These are phyloP conservation scores for Parthenolecanium corni DNA, from an alignment of 2,888 invertebrate species.

Conservation along the genomic window DNA sequence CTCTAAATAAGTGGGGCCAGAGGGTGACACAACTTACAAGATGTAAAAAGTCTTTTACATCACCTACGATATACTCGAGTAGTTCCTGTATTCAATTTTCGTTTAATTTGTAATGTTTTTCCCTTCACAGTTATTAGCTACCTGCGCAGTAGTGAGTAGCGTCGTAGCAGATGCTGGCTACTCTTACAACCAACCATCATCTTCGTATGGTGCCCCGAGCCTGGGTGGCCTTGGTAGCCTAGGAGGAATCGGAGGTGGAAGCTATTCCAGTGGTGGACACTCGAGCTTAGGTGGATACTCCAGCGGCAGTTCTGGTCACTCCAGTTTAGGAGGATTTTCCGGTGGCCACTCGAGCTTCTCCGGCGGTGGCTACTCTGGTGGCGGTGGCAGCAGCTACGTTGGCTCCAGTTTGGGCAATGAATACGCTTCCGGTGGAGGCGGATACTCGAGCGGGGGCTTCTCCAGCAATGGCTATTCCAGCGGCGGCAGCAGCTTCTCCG, in stretches of 20 bases:
- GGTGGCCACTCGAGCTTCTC: slow-evolving; percentile 30
- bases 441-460: slow-evolving; percentile 29
- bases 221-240: slow-evolving; percentile 28
- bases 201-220: slow-evolving; percentile 31
- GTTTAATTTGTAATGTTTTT: too few relatives aligned
- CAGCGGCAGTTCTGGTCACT: slow-evolving; percentile 22
- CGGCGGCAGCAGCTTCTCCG: slow-evolving; percentile 11
- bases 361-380: slow-evolving; percentile 30
- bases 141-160: slow-evolving; percentile 34
- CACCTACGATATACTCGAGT: too few relatives aligned
- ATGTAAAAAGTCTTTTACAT: too few relatives aligned
- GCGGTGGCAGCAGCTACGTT: slow-evolving; percentile 30
- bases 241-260: slow-evolving; percentile 19
- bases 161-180: slow-evolving; percentile 35
- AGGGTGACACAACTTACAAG: too few relatives aligned
- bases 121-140: slow-evolving; percentile 34
- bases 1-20: too few relatives aligned
- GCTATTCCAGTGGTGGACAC: slow-evolving; percentile 30
- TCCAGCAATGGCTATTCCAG: slow-evolving; percentile 31
- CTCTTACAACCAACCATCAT: slow-evolving; percentile 34
- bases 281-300: slow-evolving; percentile 30
- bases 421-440: slow-evolving; percentile 29
- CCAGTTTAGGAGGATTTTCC: slow-evolving; percentile 24
- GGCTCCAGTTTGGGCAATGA: slow-evolving; percentile 31
- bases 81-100: too few relatives aligned